Evolutionary conservation across 2,888 invertebrate genomes (phyloP), one percentile per base, ranked within the genome.

Genomic region (Macrosiphum euphorbiae): DNA sequence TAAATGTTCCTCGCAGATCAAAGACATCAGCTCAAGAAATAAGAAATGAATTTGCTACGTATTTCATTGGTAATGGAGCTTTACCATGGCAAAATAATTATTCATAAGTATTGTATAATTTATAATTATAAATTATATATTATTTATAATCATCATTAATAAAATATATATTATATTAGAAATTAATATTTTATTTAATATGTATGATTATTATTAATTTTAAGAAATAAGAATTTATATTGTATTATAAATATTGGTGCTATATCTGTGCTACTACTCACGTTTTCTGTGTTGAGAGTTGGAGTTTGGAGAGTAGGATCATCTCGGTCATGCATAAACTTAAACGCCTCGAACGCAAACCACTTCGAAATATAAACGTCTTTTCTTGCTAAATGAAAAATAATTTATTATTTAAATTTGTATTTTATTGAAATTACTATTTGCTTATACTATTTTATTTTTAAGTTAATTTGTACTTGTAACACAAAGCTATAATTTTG

Each of bases 61-160:
- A 78, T 78, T 78, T 78, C 10, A 35, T 78, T 13, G 3, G 16
- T 78, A 35, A 78, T 4, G 78, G 78, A 78, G 78, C 78, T 35
- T 78, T 78, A 78, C 78, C 35, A 20, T 78, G 35, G 78, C 78
- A 78, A 78, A 78, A 78, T n/a, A 78, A 78, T 35, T 78, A n/a
- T 78, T 78, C 35, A 78, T 78, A 78, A 35, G 78, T 78, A n/a
- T 78, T 78, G 78, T 13, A 35, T n/a, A 35, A 78, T n/a, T 35
- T 52, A 52, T 52, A 52, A 52, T 16, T 52, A 0, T 52, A 52
- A 52, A 52, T 16, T 52, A 52, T 16, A 52, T 16, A 16, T 52
- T 5, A 47, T 47, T 47, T 47, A 47, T 47, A 4, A 47, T 47
- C 47, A 47, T 47, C 47, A 47, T 47, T 47, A 47, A 47, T 47